A percentile compares a stretch with the other conserved stretches of the same genome.
These are phyloP conservation scores for Diachasmimorpha longicaudata DNA, from an alignment of 1,140 invertebrate genomes.

Conservation along the genomic window DNA sequence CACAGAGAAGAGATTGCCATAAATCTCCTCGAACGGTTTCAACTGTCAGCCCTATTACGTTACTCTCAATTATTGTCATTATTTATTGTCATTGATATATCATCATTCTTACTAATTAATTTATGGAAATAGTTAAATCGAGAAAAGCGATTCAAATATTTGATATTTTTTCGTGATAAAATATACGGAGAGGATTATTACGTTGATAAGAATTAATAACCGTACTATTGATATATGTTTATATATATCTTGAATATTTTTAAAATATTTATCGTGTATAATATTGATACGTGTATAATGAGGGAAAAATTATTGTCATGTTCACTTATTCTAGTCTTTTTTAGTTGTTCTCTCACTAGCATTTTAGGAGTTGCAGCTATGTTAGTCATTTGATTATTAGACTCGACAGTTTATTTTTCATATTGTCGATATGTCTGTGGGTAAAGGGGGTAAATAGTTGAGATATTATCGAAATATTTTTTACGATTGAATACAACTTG, in stretches of 20 bases:
- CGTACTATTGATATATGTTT: not conserved
- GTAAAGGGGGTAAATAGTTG: not conserved
- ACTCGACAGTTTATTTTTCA: not conserved
- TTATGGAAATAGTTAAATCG: conserved; percentile 4
- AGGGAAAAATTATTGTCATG: conserved; percentile 11
- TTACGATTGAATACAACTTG: not conserved
- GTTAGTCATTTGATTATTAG: not conserved
- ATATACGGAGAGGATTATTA: conserved; percentile 2
- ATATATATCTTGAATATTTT: not conserved
- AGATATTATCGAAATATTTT: not conserved
- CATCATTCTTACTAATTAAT: not conserved
- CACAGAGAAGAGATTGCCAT: not conserved
- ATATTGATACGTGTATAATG: not conserved
- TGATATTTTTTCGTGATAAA: conserved; percentile 1
- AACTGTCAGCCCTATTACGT: not conserved
- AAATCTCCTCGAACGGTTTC: not conserved
- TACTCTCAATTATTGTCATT: not conserved
- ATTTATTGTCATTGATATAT: not conserved
- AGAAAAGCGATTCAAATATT: conserved; percentile 1
- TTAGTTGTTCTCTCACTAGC: not conserved
- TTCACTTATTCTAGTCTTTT: not conserved
- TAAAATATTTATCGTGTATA: not conserved
- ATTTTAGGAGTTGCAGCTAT: not conserved
- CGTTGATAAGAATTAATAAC: not conserved
- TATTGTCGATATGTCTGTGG: not conserved